Percentiles rank a stretch among this genome's conserved stretches.
Evolutionary conservation across 2,888 invertebrate genomes (phyloP).

Genomic region (Drosophila borborema): DNA sequence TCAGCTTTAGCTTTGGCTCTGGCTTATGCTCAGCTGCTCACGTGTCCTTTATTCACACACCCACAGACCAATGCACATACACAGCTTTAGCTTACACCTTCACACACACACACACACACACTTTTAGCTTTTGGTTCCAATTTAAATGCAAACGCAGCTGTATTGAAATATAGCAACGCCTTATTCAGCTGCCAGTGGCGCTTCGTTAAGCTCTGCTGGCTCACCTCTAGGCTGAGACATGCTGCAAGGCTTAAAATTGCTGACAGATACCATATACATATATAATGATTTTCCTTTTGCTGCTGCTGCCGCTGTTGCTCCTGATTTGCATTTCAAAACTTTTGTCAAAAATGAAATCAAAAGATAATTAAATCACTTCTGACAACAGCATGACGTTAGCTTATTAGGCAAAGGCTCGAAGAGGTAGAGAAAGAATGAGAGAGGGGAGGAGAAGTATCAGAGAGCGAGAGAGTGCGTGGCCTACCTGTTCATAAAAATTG

Average conservation of each 20-base stretch:
- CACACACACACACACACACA: background rate
- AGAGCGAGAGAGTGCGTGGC: too few species aligned
- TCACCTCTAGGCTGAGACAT: slow-evolving; percentile 2
- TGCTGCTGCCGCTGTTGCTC: slow-evolving; percentile 17
- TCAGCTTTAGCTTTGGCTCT: background rate
- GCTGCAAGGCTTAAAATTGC: slow-evolving; percentile 48
- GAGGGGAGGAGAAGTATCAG: background rate
- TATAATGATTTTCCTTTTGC: slow-evolving; percentile 3
- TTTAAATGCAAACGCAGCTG: slow-evolving; percentile 42
- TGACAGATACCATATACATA: slow-evolving; percentile 22
- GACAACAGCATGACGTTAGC: slow-evolving; percentile 18
- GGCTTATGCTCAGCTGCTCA: slow-evolving; percentile 15
- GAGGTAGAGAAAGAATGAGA: background rate
- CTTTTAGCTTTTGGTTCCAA: slow-evolving; percentile 7
- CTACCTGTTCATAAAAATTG: slow-evolving; percentile 18
- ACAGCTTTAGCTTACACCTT: background rate
- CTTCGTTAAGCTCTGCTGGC: slow-evolving; percentile 23
- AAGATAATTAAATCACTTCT: slow-evolving; percentile 62
- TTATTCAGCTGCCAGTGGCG: slow-evolving; percentile 3
- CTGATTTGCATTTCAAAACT: slow-evolving; percentile 47
- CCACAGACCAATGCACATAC: slow-evolving; percentile 3
- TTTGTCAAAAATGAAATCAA: slow-evolving; percentile 44
- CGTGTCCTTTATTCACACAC: slow-evolving; percentile 23
- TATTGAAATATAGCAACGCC: slow-evolving; percentile 37
- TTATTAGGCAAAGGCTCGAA: slow-evolving; percentile 2